Percentiles rank a stretch among this genome's conserved stretches.
Conservation (phyloP, 2,888 invertebrate species). For the Minunthozetes semirufus region DNA sequence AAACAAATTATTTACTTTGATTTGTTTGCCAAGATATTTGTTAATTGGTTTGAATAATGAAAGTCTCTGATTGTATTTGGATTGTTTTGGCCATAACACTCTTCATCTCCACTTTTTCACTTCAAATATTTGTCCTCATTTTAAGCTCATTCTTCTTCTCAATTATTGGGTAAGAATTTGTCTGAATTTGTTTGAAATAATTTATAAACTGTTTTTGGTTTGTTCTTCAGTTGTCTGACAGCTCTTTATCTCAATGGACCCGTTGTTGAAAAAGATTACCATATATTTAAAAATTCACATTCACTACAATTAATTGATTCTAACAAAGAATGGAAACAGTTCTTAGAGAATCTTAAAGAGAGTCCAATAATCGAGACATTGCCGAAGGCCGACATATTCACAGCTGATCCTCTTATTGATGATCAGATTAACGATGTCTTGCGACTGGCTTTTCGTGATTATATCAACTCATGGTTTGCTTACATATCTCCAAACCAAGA, state of each 20-base stretch:
- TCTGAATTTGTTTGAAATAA: neutral
- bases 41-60: neutral
- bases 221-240: constrained; percentile 6
- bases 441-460: constrained; percentile 60
- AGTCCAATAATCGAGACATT: neutral
- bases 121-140: constrained; percentile 18
- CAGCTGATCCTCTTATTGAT: constrained; percentile 77
- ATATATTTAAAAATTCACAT: constrained; percentile 12
- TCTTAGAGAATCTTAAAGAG: neutral
- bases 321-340: neutral
- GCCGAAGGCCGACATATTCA: constrained; percentile 52
- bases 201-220: neutral
- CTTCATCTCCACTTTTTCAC: constrained; percentile 18
- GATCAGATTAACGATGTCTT: constrained; percentile 72
- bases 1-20: too few relatives aligned
- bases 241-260: neutral
- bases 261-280: constrained; percentile 5
- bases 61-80: constrained; percentile 5
- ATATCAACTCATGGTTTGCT: constrained; percentile 62
- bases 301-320: neutral
- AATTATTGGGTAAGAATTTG: constrained; percentile 22
- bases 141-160: neutral
- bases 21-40: too few relatives aligned
- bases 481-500: constrained; percentile 61
- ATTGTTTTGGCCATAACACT: neutral